Percentiles rank a stretch among this genome's conserved stretches.
Evolutionary conservation across 2,888 invertebrate species (phyloP).

Genomic region (Rhyacophila evoluta): DNA sequence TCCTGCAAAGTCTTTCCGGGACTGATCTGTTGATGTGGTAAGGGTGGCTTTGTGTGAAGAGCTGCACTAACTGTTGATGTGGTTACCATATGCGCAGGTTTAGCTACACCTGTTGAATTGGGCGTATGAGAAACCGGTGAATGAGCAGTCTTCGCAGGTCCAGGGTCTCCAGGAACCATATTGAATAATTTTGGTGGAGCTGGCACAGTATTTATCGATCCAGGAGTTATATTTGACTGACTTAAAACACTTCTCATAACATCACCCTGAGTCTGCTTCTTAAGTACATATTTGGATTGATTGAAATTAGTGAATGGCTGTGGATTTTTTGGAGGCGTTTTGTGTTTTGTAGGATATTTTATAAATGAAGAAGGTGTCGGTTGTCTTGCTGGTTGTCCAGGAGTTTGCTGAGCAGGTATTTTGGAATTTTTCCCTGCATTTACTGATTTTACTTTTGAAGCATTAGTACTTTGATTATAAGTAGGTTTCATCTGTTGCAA

Average conservation of each 20-base stretch:
- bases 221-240: neutral
- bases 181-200: slow-evolving; percentile 29
- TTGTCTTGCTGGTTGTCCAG: slow-evolving; percentile 33
- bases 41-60: slow-evolving; percentile 63
- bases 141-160: slow-evolving; percentile 34
- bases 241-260: neutral
- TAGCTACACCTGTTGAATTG: slow-evolving; percentile 2
- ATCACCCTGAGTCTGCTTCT: slow-evolving; percentile 4
- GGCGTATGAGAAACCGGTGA: slow-evolving; percentile 25
- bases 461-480: slow-evolving; percentile 37
- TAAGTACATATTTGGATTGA: neutral
- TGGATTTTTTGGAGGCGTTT: slow-evolving; percentile 2
- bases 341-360: slow-evolving; percentile 13
- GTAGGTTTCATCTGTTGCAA: slow-evolving; percentile 45
- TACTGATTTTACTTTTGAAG: slow-evolving; percentile 40
- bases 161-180: neutral
- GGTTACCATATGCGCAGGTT: slow-evolving; percentile 15
- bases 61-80: slow-evolving; percentile 58
- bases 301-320: neutral
- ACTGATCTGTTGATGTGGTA: slow-evolving; percentile 66
- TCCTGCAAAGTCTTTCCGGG: slow-evolving; percentile 77
- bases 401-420: neutral
- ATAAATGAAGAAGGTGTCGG: slow-evolving; percentile 37
- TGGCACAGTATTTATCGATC: neutral
- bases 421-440: neutral